These are phyloP conservation scores for Lynx canadensis DNA, from an alignment of 2,113 vertebrate species.

Conservation along the genomic window DNA sequence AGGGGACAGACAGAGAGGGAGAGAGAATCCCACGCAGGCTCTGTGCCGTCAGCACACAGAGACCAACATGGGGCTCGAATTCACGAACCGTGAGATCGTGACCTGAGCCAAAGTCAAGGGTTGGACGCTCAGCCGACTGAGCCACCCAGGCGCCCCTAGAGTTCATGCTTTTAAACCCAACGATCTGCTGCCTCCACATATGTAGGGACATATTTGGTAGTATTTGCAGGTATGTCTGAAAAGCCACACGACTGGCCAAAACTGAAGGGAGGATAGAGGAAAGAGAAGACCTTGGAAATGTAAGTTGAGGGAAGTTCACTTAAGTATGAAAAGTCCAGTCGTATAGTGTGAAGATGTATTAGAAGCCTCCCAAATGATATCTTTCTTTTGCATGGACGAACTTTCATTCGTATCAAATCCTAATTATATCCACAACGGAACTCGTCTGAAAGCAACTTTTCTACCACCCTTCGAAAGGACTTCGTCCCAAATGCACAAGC, in stretches of 20 bases:
- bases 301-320: neutral
- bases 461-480: neutral
- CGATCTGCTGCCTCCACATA: neutral
- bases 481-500: neutral
- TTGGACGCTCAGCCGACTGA: no score
- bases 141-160: neutral
- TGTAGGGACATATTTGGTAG: neutral
- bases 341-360: neutral
- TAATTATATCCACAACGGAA: neutral
- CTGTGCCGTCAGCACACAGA: no score
- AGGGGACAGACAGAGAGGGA: no score
- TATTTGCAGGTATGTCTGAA: neutral
- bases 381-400: neutral
- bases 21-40: no score
- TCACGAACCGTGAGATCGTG: no score
- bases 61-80: no score
- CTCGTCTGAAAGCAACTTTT: neutral
- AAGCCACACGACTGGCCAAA: neutral
- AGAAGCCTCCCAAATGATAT: neutral
- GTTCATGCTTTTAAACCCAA: neutral
- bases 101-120: no score
- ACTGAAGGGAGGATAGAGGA: neutral
- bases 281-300: neutral
- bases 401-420: neutral
- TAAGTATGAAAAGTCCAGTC: neutral